phyloP scores from a whole-genome alignment of 2,888 invertebrate genomes.

The Nematopogon swammerdamellus region DNA sequence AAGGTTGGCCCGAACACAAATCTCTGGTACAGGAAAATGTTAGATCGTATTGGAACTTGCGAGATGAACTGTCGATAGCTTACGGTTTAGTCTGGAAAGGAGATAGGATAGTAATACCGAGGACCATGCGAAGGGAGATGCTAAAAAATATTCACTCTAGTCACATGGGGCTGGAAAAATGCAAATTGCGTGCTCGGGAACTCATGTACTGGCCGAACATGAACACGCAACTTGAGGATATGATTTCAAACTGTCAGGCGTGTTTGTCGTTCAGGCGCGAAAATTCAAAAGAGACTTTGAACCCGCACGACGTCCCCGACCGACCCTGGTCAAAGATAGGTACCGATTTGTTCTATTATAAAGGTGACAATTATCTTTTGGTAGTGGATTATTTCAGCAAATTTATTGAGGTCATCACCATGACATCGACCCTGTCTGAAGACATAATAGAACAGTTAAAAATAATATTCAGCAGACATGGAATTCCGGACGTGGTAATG shows the following conservation, averaged over 20 bases:
- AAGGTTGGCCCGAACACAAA: not conserved
- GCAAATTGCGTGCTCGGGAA: slow-evolving; percentile 5
- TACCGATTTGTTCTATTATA: slow-evolving; percentile 3
- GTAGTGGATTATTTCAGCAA: slow-evolving; percentile 7
- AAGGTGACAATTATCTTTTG: slow-evolving; percentile 4
- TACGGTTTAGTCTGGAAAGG: not conserved
- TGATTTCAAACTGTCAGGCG: not conserved
- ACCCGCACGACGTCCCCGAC: not conserved
- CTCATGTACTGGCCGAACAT: slow-evolving; percentile 1
- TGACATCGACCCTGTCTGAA: slow-evolving; percentile 1
- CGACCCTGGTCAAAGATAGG: too few relatives aligned
- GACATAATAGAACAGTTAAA: slow-evolving; percentile 4
- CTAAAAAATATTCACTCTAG: slow-evolving; percentile 5
- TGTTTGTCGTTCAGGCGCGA: not conserved
- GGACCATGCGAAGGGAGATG: not conserved
- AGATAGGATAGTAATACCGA: not conserved
- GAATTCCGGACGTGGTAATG: slow-evolving; percentile 5
- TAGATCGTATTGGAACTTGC: not conserved
- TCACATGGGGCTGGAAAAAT: slow-evolving; percentile 8
- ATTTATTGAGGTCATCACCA: slow-evolving; percentile 5
- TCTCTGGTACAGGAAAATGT: not conserved
- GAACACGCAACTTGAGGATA: not conserved
- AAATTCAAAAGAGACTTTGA: not conserved
- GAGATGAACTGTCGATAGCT: not conserved
- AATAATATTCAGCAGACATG: slow-evolving; percentile 3